phyloP scores from a whole-genome alignment of 2,113 vertebrate species.

The Vanacampus margaritifer region DNA sequence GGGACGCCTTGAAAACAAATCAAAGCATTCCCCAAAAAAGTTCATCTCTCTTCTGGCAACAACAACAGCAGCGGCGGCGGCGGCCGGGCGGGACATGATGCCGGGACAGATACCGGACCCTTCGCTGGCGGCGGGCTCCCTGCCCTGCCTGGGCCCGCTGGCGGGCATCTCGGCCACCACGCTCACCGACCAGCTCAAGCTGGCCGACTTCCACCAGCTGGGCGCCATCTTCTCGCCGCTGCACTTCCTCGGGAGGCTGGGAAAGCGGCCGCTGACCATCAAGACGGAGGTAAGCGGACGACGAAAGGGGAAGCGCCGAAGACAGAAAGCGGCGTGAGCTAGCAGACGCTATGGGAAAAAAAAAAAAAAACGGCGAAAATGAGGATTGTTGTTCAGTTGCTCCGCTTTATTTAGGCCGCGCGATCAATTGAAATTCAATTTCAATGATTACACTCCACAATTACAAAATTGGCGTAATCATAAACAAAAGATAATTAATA shows the following conservation, averaged over 20 bases:
- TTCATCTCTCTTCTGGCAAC: background rate
- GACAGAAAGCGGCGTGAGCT: background rate
- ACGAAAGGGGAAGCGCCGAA: slow-evolving; percentile 8
- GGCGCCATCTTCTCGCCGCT: slow-evolving; percentile 86
- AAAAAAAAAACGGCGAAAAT: background rate
- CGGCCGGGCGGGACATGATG: slow-evolving; percentile 86
- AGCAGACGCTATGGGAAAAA: background rate
- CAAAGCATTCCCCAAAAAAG: background rate
- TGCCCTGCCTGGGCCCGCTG: slow-evolving; percentile 86
- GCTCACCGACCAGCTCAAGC: slow-evolving; percentile 87
- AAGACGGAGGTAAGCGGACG: slow-evolving; percentile 86
- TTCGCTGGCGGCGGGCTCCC: slow-evolving; percentile 84
- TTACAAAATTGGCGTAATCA: no score
- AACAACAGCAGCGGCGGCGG: slow-evolving; percentile 40
- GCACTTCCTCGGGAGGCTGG: slow-evolving; percentile 86
- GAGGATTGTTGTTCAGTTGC: background rate
- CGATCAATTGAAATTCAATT: no score
- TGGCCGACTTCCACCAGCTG: slow-evolving; percentile 86
- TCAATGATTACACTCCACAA: no score
- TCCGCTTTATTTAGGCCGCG: no score
- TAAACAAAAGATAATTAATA: no score
- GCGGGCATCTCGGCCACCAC: slow-evolving; percentile 87
- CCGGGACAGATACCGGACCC: slow-evolving; percentile 96
- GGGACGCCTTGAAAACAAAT: background rate
- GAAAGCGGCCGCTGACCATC: slow-evolving; percentile 83